A percentile compares a stretch with the other conserved stretches of the same genome.
Evolutionary conservation across 1,140 invertebrate species (phyloP).

Genomic region (Vanessa tameamea): DNA sequence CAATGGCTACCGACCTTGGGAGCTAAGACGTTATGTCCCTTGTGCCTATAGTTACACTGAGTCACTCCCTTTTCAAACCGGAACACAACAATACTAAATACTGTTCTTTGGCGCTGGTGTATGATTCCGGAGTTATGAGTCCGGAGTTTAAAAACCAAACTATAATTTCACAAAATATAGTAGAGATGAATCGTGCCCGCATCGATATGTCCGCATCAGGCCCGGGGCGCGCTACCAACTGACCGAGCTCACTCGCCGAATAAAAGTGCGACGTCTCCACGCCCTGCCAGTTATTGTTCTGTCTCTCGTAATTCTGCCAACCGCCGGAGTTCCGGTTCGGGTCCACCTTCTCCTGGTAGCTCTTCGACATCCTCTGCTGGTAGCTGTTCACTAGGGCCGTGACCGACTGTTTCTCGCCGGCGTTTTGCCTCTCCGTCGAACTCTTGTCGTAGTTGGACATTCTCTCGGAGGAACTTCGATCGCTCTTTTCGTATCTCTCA

Average conservation of each 20-base stretch:
- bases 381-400: slow-evolving; percentile 68
- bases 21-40: no score
- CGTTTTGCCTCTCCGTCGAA: slow-evolving; percentile 1
- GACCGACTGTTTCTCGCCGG: slow-evolving; percentile 50
- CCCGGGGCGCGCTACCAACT: slow-evolving; percentile 37
- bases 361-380: slow-evolving; percentile 62
- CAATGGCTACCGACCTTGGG: no score
- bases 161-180: no score
- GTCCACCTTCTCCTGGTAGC: slow-evolving; percentile 50
- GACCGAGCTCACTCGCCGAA: slow-evolving; percentile 71
- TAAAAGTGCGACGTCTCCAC: slow-evolving; percentile 72
- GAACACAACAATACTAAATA: no score
- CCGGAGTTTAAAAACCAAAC: no score
- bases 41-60: no score
- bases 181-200: no score
- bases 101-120: no score
- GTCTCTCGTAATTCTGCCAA: slow-evolving; percentile 38
- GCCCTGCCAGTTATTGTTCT: slow-evolving; percentile 63
- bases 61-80: no score
- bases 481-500: slow-evolving; percentile 20
- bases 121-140: no score
- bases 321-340: slow-evolving; percentile 45
- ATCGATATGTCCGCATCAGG: background rate
- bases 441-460: slow-evolving; percentile 18
- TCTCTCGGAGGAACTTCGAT: slow-evolving; percentile 22